phyloP scores from a whole-genome alignment of 1,140 invertebrate genomes.

The Oryzaephilus surinamensis region DNA sequence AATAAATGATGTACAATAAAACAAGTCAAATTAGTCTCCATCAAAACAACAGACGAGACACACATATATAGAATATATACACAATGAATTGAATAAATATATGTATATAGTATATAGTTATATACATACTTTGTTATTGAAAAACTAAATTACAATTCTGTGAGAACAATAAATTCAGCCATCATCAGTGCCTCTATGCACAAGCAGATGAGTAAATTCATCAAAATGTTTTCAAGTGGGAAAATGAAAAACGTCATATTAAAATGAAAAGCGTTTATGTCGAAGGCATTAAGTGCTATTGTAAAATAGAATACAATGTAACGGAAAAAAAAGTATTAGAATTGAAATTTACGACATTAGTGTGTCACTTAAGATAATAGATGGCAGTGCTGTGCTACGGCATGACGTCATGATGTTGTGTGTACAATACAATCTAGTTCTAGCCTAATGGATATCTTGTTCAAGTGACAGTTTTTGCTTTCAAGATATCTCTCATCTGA shows the following conservation, averaged over 20 bases:
- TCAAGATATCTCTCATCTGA: too few species aligned
- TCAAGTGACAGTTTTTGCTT: too few species aligned
- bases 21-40: too few species aligned
- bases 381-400: slow-evolving; percentile 20
- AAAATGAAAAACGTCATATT: slow-evolving; percentile 28
- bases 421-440: slow-evolving; percentile 14
- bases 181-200: too few species aligned
- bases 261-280: slow-evolving; percentile 15
- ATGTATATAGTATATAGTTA: too few species aligned
- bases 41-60: too few species aligned
- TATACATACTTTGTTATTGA: too few species aligned
- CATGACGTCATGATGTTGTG: slow-evolving; percentile 19
- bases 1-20: too few species aligned
- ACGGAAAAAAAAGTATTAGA: slow-evolving; percentile 16
- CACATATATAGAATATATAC: too few species aligned
- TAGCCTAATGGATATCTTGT: background rate
- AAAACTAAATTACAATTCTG: too few species aligned
- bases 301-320: slow-evolving; percentile 21
- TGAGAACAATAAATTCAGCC: too few species aligned
- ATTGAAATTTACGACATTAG: slow-evolving; percentile 27
- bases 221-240: slow-evolving; percentile 11
- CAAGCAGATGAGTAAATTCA: slow-evolving; percentile 10
- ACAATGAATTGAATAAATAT: too few species aligned
- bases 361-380: slow-evolving; percentile 29
- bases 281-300: slow-evolving; percentile 17